Evolutionary conservation across 2,113 vertebrate species (phyloP).

Genomic region (Thymallus thymallus): DNA sequence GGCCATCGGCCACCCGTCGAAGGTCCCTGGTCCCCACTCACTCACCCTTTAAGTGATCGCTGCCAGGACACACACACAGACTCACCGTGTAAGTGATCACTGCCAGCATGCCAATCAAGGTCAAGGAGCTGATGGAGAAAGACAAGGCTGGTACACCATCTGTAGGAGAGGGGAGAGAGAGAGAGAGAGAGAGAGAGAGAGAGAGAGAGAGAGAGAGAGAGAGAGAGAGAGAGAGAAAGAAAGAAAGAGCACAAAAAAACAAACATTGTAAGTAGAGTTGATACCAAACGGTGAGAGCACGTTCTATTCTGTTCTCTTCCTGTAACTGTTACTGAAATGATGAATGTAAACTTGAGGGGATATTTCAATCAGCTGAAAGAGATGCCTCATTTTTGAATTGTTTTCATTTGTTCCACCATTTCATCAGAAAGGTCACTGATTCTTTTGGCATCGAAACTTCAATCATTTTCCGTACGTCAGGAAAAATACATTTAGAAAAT

Average conservation of each 20-base stretch:
- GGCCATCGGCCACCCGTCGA: constrained; percentile 13
- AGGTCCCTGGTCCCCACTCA: constrained; percentile 56
- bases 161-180: constrained; percentile 56
- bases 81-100: constrained; percentile 97
- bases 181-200: neutral
- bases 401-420: neutral
- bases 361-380: constrained; percentile 11
- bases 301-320: neutral
- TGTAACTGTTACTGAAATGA: neutral
- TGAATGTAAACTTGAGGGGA: constrained; percentile 4
- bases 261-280: neutral
- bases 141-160: constrained; percentile 92
- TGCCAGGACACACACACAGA: constrained; percentile 81
- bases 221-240: neutral
- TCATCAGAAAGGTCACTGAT: constrained; percentile 14
- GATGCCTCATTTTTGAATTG: constrained; percentile 1
- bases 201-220: constrained; percentile 26
- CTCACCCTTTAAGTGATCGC: constrained; percentile 96
- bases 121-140: constrained; percentile 97
- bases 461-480: neutral
- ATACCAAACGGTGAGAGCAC: constrained; percentile 4
- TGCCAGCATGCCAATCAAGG: constrained; percentile 97
- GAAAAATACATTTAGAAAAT: neutral
- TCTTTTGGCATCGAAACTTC: constrained; percentile 1
- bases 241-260: neutral